Conservation (phyloP, 2,113 vertebrate species). For the Siphamia tubifer region DNA sequence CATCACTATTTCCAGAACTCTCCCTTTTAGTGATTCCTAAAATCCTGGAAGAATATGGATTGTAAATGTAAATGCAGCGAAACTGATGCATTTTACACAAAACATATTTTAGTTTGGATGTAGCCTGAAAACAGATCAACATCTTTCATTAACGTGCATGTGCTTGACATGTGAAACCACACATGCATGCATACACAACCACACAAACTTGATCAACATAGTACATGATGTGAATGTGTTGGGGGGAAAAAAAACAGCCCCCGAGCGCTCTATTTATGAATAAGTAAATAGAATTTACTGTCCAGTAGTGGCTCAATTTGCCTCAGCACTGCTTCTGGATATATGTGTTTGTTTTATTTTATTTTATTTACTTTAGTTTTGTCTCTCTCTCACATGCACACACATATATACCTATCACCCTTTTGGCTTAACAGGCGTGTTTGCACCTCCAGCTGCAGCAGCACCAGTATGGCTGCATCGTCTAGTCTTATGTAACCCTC, state of each 20-base stretch:
- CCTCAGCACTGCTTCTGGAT: slow-evolving; percentile 15
- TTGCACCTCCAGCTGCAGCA: slow-evolving; percentile 59
- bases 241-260: slow-evolving; percentile 33
- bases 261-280: slow-evolving; percentile 40
- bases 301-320: slow-evolving; percentile 30
- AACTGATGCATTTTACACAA: no score
- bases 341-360: background rate
- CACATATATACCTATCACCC: slow-evolving; percentile 25
- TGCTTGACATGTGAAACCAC: background rate
- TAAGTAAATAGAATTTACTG: slow-evolving; percentile 53
- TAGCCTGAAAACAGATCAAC: no score
- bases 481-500: slow-evolving; percentile 66
- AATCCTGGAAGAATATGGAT: no score
- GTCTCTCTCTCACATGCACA: slow-evolving; percentile 8
- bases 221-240: background rate
- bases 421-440: slow-evolving; percentile 47
- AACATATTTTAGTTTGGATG: no score
- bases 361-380: no score
- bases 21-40: no score
- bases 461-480: slow-evolving; percentile 38
- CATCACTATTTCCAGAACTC: no score
- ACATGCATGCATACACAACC: background rate
- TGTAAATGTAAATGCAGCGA: no score
- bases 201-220: background rate
- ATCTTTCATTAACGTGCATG: no score